Conservation (phyloP, 2,113 vertebrate species). For the Campylomormyrus numenius region DNA sequence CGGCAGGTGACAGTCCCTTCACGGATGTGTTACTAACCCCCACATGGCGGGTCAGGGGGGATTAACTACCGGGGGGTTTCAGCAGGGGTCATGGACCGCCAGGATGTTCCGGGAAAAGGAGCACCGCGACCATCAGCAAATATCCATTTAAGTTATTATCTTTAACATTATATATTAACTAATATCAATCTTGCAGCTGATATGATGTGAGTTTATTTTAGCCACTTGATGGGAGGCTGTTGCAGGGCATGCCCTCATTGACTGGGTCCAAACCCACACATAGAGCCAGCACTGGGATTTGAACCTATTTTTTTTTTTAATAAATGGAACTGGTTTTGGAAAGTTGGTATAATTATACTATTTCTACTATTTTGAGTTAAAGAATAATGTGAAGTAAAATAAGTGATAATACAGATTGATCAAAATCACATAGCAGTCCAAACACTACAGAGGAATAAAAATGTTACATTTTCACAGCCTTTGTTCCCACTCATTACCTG, state of each 20-base stretch:
- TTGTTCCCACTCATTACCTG: background rate
- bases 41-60: background rate
- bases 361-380: background rate
- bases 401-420: background rate
- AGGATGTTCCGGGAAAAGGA: background rate
- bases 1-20: background rate
- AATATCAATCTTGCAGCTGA: background rate
- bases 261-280: background rate
- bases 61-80: background rate
- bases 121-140: background rate
- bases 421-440: background rate
- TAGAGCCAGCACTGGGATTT: background rate
- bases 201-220: background rate
- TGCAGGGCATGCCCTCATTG: background rate
- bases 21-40: background rate
- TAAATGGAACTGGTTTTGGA: background rate
- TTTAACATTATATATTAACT: background rate
- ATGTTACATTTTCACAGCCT: slow-evolving; percentile 6
- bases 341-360: background rate
- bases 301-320: background rate
- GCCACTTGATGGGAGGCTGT: background rate
- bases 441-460: background rate
- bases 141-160: background rate
- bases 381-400: background rate
- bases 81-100: background rate